These are phyloP conservation scores for Plutella xylostella DNA, from an alignment of 2,888 invertebrate genomes.

Conservation along the genomic window DNA sequence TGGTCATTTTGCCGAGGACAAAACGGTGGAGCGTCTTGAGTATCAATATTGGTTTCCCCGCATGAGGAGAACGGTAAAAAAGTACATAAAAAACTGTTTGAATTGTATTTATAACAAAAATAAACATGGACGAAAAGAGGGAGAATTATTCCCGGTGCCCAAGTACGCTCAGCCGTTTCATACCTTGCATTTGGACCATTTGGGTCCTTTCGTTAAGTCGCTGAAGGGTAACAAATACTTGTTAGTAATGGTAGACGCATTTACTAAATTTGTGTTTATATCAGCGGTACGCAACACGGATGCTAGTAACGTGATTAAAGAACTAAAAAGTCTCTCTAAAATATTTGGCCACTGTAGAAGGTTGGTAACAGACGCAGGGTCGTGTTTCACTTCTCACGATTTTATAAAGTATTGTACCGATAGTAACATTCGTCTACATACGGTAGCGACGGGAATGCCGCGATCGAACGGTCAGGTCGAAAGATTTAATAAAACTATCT, in stretches of 20 bases:
- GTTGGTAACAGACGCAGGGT: not conserved
- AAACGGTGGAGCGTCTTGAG: not conserved
- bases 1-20: not conserved
- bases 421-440: no score
- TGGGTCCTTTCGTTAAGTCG: not conserved
- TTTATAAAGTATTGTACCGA: not conserved
- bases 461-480: no score
- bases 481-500: no score
- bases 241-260: no score
- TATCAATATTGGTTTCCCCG: not conserved
- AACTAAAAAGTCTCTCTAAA: not conserved
- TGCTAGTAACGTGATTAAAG: not conserved
- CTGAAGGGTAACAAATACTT: not conserved
- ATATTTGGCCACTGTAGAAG: not conserved
- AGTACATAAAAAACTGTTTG: not conserved
- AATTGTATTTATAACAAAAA: not conserved
- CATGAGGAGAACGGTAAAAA: not conserved
- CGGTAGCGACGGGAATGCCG: no score
- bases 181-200: not conserved
- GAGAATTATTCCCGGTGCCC: not conserved
- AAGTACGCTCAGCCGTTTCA: not conserved
- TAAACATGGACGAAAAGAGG: not conserved
- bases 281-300: no score
- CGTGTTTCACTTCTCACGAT: not conserved
- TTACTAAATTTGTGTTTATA: no score